Base-by-base conservation (phyloP, 2,113 vertebrate species). In the Ciconia stormi region DNA sequence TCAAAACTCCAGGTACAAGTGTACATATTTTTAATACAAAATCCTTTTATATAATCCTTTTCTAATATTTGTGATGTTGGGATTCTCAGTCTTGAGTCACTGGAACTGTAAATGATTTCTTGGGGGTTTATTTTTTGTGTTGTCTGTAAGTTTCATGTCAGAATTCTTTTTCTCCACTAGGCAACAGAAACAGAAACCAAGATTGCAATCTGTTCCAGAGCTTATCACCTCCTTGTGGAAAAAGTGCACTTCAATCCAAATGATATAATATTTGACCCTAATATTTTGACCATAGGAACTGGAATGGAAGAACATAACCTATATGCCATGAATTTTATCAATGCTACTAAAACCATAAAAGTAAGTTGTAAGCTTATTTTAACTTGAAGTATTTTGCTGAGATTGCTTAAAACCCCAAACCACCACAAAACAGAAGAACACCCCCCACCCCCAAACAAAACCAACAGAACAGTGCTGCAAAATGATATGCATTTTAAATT, bases 231-330 rank as follows among this genome's bases (percentile, higher is more conserved):
- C 22, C 98, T 99, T 56, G 98, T 99, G 77, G 91, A 86, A 85
- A 98, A 98, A 93, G 95, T 99, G 63, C 97, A 97, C 63, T 99
- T 99, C 87, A 98, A 99, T 96, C 99, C 99, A 82, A 99, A 98
- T 34, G 99, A 99, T 98, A 99, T 99, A 95, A 99, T 99, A 96
- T 99, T 99, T 16, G 99, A 99, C 96, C 99, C 99, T 71, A 99
- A 99, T 96, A 99, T 99, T 97, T 98, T 99, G 79, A 99, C 99
- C 52, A 99, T 99, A 70, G 99, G 99, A 49, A 99, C 99, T 15
- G 99, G 99, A 84, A 99, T 99, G 99, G 99, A 99, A 78, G 99
- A 99, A 92, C 99, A 99, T 97, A 99, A 98, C 82, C 90, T 98
- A 32, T 99, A 99, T 73, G 99, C 99, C 22, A 85, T 99, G 53